Conservation (phyloP, 30 jellyfish, hydroid and myxozoan genomes). For the Rhopilema esculentum region DNA sequence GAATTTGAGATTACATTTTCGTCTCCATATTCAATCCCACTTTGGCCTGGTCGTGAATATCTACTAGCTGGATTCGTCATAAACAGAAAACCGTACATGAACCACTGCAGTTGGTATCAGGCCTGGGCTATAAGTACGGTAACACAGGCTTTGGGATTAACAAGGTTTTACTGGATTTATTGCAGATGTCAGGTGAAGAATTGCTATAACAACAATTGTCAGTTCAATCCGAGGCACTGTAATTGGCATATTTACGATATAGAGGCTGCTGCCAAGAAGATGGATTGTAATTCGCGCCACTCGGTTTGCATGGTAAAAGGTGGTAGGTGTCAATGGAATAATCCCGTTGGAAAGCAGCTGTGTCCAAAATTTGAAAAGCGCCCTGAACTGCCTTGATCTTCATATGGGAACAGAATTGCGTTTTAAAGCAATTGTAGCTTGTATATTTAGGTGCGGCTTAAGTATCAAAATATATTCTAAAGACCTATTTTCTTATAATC, state of each 20-base stretch:
- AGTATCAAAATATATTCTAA: too few species aligned
- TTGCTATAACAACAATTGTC: not conserved
- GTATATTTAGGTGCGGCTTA: too few species aligned
- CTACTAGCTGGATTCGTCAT: not conserved
- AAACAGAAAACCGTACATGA: not conserved
- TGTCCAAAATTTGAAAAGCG: not conserved
- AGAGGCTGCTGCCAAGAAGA: not conserved
- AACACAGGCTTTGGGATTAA: not conserved
- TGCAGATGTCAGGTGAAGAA: not conserved
- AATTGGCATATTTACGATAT: not conserved
- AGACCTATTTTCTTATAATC: too few species aligned
- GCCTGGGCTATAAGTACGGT: slow-evolving; percentile 12
- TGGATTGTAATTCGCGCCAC: slow-evolving; percentile 4
- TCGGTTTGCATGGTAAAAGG: not conserved
- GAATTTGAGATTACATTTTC: not conserved
- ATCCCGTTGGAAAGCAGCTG: not conserved
- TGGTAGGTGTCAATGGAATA: not conserved
- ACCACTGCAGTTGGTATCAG: slow-evolving; percentile 7
- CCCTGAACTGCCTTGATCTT: not conserved
- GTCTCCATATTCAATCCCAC: slow-evolving; percentile 17
- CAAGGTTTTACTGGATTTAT: slow-evolving; percentile 6
- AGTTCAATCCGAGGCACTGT: not conserved
- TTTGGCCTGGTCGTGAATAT: slow-evolving; percentile 1
- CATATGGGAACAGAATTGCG: not conserved
- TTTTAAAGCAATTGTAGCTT: too few species aligned